Evolutionary conservation across 2,888 invertebrate genomes (phyloP), one percentile per base, ranked within the genome.

Genomic region (Busseola fusca): DNA sequence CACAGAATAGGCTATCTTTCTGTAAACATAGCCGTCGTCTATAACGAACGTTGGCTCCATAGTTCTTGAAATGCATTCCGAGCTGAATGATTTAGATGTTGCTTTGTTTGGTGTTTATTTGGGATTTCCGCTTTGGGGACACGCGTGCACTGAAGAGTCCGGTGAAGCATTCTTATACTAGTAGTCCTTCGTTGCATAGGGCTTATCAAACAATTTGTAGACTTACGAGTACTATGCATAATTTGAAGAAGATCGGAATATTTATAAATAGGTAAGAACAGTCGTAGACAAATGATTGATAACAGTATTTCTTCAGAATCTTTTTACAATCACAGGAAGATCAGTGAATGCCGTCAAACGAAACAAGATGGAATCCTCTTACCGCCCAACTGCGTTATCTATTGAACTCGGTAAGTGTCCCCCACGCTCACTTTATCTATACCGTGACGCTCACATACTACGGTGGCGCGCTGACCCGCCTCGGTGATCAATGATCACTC

Each of bases 1-100:
- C 60, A 40, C 54, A 30, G 64, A 64, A 25, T 76, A 56, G 48
- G 40, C 52, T 64, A 67, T 76, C 68, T 66, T 37, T 54, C n/a
- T 67, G 45, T 52, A 60, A 76, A 81, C 56, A 62, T 56, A 42
- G 58, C 48, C 30, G 58, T 48, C 54, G 62, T 34, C 34, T 60
- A 56, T 56, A 74, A 52, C 52, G 34, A 59, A 65, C 62, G 75
- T 45, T 57, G 56, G 60, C 62, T 78, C 67, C 59, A 71, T 70
- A 72, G 79, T 65, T 59, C 66, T 64, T 52, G 68, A 68, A 83
- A 74, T 76, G 66, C 69, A 78, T 76, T 77, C 72, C 70, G 30
- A 66, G 62, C 60, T 60, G 65, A 83, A 83, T 76, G 80, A 83
- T 80, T 80, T 80, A 80, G 70, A 69, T 60, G 76, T 60, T 40